These are phyloP conservation scores for Silurus lanzhouensis DNA, from an alignment of 2,797 vertebrate genomes.

Conservation along the genomic window DNA sequence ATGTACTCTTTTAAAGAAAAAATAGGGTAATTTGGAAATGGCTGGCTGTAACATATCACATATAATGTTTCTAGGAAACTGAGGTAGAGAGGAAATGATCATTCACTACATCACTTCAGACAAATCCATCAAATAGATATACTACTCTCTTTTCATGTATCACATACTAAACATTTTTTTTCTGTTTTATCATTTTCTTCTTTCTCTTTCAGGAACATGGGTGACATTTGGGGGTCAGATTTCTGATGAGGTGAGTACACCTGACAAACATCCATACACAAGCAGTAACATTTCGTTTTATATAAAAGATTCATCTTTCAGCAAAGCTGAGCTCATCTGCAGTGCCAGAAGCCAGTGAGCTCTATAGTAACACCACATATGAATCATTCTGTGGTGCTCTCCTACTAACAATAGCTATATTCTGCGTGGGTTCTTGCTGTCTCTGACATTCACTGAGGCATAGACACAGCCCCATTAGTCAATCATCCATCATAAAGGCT, in stretches of 20 bases:
- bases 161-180: background rate
- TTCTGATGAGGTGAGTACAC: constrained; percentile 89
- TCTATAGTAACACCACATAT: constrained; percentile 35
- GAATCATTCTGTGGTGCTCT: constrained; percentile 44
- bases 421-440: constrained; percentile 37
- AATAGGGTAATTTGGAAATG: too few species aligned
- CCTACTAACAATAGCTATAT: constrained; percentile 54
- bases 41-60: too few species aligned
- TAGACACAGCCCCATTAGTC: constrained; percentile 39
- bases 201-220: constrained; percentile 85
- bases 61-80: too few species aligned
- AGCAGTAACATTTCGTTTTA: background rate
- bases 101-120: background rate
- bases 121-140: background rate
- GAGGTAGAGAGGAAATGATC: background rate
- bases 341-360: constrained; percentile 1
- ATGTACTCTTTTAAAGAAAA: too few species aligned
- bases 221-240: constrained; percentile 97
- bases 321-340: background rate
- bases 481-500: constrained; percentile 46
- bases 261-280: background rate
- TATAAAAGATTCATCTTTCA: background rate
- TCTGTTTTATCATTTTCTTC: background rate
- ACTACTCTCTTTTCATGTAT: background rate
- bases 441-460: constrained; percentile 51